Percentiles rank a stretch among this genome's conserved stretches.
Conservation (phyloP, 1,140 invertebrate species). For the Orchesella cincta region DNA sequence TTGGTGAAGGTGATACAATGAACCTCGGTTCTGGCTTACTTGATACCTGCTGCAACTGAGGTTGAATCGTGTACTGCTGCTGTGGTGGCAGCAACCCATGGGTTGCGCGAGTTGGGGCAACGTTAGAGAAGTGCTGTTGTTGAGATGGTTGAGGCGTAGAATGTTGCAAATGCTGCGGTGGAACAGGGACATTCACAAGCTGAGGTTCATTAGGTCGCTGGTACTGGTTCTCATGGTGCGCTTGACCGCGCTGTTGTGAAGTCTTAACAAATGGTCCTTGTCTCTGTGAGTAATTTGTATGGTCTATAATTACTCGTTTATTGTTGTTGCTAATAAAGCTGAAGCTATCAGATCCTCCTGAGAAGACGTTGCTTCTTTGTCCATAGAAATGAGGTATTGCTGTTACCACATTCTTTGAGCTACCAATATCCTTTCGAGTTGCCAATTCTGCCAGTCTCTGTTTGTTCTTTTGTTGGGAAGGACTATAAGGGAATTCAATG, state of each 20-base stretch:
- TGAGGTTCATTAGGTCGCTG: neutral
- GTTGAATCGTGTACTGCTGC: neutral
- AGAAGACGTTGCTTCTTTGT: slow-evolving; percentile 40
- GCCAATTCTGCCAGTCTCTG: slow-evolving; percentile 28
- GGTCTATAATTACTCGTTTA: slow-evolving; percentile 30
- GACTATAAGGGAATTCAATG: slow-evolving; percentile 39
- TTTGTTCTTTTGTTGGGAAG: slow-evolving; percentile 44
- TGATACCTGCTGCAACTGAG: neutral
- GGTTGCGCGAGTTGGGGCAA: neutral
- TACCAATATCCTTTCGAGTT: slow-evolving; percentile 22
- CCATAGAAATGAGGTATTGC: slow-evolving; percentile 36
- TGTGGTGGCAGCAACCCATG: neutral
- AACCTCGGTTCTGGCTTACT: slow-evolving; percentile 2
- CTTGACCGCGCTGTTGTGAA: neutral
- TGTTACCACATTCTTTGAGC: neutral
- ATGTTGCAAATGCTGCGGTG: neutral
- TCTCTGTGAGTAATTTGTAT: slow-evolving; percentile 14
- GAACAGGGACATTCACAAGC: neutral
- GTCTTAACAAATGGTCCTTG: slow-evolving; percentile 2
- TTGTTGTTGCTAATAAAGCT: slow-evolving; percentile 28
- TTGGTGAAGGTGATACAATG: neutral
- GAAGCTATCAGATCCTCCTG: slow-evolving; percentile 14
- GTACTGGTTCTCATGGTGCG: neutral
- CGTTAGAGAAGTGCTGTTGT: neutral
- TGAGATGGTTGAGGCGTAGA: neutral